Base-by-base conservation (phyloP, 2,888 invertebrate species). In the Drosophila longiperda region DNA sequence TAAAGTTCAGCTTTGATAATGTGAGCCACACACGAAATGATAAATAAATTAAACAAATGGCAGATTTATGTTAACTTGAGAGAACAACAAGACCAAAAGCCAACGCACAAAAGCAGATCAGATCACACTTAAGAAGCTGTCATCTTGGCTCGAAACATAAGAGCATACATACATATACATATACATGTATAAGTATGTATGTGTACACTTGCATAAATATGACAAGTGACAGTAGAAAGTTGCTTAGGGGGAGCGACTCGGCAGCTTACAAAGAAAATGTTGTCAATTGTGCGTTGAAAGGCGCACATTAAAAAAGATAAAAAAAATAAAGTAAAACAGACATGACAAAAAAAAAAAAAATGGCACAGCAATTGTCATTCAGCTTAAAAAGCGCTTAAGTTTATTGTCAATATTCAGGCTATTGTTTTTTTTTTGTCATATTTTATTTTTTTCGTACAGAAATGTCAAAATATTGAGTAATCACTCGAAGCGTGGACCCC, bases 291-390 rank as follows among this genome's bases (percentile, higher is more conserved):
- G 66, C 77, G 79, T 73, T 77, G 78, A 80, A 78, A 78, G 80
- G 59, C 62, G 64, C 62, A 63, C 52, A 73, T 23, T 45, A 45
- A 7, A 57, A n/a, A 59, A 42, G 55, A 40, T 26, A 65, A 50
- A 67, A 65, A 40, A 38, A 57, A n/a, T 42, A 38, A 38, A 57
- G 20, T 42, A 53, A 57, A 38, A 48, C n/a, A 55, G 45, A 48
- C 53, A 55, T 42, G 45, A 26, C 26, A 26, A 26, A 26, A 26
- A 26, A 34, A 34, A 67, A 66, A 77, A 72, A 87, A 87, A 87
- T 88, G 90, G 89, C 89, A 89, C 81, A 89, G 88, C 86, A 87
- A 89, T 87, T 87, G 87, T 87, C 86, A 87, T 87, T 80, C 88
- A 80, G 88, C 55, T 73, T 85, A 73, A 81, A 81, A 87, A 82